These are phyloP conservation scores for Seira musarum DNA, from an alignment of 2,888 invertebrate genomes.

Conservation along the genomic window DNA sequence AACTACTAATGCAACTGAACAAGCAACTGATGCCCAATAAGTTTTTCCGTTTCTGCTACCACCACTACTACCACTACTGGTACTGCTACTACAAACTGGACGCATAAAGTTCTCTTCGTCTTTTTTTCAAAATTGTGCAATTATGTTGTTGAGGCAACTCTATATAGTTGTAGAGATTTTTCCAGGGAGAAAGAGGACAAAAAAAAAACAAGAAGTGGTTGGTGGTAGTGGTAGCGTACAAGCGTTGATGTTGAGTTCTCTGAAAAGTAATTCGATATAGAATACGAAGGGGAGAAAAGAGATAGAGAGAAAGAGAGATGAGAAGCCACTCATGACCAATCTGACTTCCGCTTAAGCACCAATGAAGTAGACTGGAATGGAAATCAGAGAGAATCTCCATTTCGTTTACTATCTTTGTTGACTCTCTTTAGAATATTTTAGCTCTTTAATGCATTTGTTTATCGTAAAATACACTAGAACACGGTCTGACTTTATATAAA, in stretches of 20 bases:
- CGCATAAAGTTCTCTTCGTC: constrained; percentile 41
- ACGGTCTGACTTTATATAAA: constrained; percentile 37
- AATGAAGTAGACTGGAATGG: constrained; percentile 58
- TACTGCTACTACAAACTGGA: no score
- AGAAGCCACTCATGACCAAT: constrained; percentile 59
- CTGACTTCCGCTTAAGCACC: constrained; percentile 60
- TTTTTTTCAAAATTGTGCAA: no score
- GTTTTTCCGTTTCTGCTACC: no score
- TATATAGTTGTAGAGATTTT: no score
- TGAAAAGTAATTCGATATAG: constrained; percentile 55
- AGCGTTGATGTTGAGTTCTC: constrained; percentile 26
- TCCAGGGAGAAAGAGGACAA: constrained; percentile 1
- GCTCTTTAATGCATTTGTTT: constrained; percentile 49
- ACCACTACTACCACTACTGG: no score
- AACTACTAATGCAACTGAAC: constrained; percentile 22
- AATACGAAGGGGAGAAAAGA: constrained; percentile 11
- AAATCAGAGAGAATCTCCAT: constrained; percentile 56
- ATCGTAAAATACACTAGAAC: constrained; percentile 47
- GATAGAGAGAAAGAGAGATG: constrained; percentile 33
- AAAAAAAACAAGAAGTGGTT: no score
- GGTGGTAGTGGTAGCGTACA: neutral
- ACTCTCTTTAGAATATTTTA: constrained; percentile 54
- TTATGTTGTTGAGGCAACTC: no score
- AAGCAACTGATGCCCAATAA: constrained; percentile 49
- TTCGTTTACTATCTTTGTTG: constrained; percentile 34